These are phyloP conservation scores for Anas platyrhynchos DNA, from an alignment of 2,113 vertebrate species.

Conservation along the genomic window DNA sequence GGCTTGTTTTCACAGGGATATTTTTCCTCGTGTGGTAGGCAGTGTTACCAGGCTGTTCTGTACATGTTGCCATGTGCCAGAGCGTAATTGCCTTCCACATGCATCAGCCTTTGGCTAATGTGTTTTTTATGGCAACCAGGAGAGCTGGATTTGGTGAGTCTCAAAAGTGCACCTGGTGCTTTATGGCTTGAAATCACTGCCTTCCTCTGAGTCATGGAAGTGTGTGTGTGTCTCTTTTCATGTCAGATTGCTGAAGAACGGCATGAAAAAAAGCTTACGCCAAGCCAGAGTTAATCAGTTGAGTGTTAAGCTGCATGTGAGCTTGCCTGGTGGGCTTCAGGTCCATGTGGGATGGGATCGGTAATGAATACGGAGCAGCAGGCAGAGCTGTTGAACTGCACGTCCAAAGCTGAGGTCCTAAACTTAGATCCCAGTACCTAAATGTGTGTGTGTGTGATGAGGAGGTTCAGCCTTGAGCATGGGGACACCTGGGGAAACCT, in stretches of 20 bases:
- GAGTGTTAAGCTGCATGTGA: not conserved
- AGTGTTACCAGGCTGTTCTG: slow-evolving; percentile 50
- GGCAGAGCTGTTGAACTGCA: not conserved
- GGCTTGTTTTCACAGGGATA: slow-evolving; percentile 56
- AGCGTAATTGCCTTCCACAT: slow-evolving; percentile 55
- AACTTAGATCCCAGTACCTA: not conserved
- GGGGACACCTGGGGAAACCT: not conserved
- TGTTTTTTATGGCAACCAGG: slow-evolving; percentile 70
- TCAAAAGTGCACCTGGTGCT: slow-evolving; percentile 59
- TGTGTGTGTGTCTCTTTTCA: slow-evolving; percentile 11
- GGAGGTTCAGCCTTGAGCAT: not conserved
- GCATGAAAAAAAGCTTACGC: not conserved
- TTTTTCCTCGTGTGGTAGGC: slow-evolving; percentile 62
- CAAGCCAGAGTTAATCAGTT: not conserved
- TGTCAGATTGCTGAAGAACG: not conserved
- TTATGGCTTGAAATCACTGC: slow-evolving; percentile 37
- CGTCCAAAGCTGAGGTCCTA: not conserved
- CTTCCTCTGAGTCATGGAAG: slow-evolving; percentile 7
- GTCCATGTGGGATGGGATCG: not conserved
- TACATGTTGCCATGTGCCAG: slow-evolving; percentile 17
- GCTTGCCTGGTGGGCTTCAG: not conserved
- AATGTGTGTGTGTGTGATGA: not conserved
- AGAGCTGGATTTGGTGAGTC: slow-evolving; percentile 46
- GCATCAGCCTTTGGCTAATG: slow-evolving; percentile 55
- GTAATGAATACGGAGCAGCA: not conserved